phyloP scores from a whole-genome alignment of 2,113 vertebrate species.

The Callaeas wilsoni region DNA sequence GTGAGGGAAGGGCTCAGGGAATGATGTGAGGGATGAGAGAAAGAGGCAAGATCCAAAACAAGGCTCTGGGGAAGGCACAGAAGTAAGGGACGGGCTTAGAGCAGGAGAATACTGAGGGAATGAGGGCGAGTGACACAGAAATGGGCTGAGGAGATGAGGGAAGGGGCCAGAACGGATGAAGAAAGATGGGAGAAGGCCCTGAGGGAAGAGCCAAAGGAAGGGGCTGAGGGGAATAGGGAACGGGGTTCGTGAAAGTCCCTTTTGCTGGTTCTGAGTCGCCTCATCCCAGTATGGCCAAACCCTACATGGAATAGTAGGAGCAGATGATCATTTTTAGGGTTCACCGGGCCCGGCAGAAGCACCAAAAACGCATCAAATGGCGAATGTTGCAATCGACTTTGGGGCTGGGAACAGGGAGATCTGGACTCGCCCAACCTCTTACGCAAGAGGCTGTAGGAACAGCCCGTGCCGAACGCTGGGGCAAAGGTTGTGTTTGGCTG shows the following conservation, averaged over 20 bases:
- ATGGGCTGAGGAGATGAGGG: no score
- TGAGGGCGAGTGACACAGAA: no score
- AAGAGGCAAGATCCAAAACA: no score
- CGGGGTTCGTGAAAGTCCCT: neutral
- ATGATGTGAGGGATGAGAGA: no score
- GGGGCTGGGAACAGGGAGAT: neutral
- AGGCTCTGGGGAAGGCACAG: no score
- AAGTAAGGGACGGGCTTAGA: no score
- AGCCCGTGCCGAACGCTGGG: rapidly evolving
- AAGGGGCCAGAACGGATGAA: neutral
- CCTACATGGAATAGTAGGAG: rapidly evolving
- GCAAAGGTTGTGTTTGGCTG: rapidly evolving
- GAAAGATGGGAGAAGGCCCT: neutral
- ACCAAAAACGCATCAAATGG: rapidly evolving
- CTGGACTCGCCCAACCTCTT: neutral
- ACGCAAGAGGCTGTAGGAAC: neutral
- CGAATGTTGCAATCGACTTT: rapidly evolving
- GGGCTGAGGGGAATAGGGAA: neutral
- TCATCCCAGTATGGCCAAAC: rapidly evolving
- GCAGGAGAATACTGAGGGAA: no score
- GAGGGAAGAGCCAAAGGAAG: neutral
- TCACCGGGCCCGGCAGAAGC: neutral
- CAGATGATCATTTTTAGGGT: neutral
- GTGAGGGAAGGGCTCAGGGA: no score
- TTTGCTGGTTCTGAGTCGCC: neutral